Evolutionary conservation across 1,140 invertebrate species (phyloP), one percentile per base, ranked within the genome.

Genomic region (Tyrophagus putrescentiae): DNA sequence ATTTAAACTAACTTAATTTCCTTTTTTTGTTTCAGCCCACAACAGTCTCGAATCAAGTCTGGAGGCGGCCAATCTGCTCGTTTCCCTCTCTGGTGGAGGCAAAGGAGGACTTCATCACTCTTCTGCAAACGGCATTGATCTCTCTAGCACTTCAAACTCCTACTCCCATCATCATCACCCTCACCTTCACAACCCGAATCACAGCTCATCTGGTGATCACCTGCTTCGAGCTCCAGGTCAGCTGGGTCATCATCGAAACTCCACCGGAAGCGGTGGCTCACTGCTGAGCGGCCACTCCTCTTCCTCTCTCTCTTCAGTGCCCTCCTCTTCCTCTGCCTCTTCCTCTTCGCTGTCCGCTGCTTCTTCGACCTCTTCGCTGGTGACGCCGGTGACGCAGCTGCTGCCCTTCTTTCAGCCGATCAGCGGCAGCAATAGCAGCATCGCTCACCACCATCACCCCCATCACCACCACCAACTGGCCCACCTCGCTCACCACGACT

Each of bases 341-440:
- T 6, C 6, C 7, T 56, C 23, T 9, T 44, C 25, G 5, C 28
- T 6, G 5, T 6, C 23, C 53, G 45, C 18, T 18, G 28, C 21
- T 44, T 56, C 16, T 18, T 60, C 58, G 2, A 23, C 16, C 5
- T 21, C 31, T 58, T 21, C 21, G 4, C 29, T 33, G 13, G 32
- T 58, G 23, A 50, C 59, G 1, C 59, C 50, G n/a, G 44, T 52
- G 1, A 53, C 53, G 11, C 44, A 53, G 27, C 42, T 54, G 25
- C 54, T 54, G 45, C 59, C 59, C 1, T 31, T 54, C 16, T 60
- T 54, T 29, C 59, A 50, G 34, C 48, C 59, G n/a, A 60, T 25
- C 42, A 52, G 6, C 48, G 13, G 18, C 39, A 50, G 16, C 25
- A n/a, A 53, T 34, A 57, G 21, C 39, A 39, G 48, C 21, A 18